Evolutionary conservation across 2,113 vertebrate species (phyloP).

Genomic region (Hippopotamus amphibius): DNA sequence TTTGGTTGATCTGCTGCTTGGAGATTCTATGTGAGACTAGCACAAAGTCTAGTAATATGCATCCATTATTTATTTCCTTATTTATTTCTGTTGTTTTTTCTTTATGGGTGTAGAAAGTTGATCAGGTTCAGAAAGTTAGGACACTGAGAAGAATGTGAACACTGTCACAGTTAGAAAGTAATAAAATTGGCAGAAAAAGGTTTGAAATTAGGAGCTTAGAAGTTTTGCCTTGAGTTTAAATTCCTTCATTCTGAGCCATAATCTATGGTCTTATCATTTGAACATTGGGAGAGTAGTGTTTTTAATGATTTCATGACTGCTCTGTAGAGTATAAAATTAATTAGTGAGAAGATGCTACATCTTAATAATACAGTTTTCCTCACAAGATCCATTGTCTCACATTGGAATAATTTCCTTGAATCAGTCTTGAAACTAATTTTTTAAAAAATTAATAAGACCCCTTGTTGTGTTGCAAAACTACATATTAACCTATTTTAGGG

Average conservation of each 20-base stretch:
- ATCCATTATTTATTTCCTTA: neutral
- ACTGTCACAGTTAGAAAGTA: neutral
- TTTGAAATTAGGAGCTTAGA: neutral
- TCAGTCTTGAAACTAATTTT: neutral
- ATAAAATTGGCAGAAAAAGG: neutral
- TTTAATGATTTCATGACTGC: neutral
- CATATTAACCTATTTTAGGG: neutral
- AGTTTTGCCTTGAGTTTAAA: constrained; percentile 12
- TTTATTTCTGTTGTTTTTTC: constrained; percentile 2
- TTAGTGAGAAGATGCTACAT: neutral
- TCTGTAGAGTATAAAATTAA: constrained; percentile 19
- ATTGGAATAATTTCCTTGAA: neutral
- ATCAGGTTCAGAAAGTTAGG: neutral
- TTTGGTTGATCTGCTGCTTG: neutral
- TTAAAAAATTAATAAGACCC: neutral
- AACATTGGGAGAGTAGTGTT: neutral
- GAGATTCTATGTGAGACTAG: neutral
- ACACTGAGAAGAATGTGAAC: neutral
- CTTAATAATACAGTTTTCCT: neutral
- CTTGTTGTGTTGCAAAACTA: neutral
- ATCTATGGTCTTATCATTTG: neutral
- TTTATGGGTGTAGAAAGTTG: neutral
- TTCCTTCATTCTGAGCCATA: constrained; percentile 13
- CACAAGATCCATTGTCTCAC: neutral
- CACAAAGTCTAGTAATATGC: neutral